These are phyloP conservation scores for Scelioninae gen. 2 DNA, from an alignment of 2,888 invertebrate species.

Conservation along the genomic window DNA sequence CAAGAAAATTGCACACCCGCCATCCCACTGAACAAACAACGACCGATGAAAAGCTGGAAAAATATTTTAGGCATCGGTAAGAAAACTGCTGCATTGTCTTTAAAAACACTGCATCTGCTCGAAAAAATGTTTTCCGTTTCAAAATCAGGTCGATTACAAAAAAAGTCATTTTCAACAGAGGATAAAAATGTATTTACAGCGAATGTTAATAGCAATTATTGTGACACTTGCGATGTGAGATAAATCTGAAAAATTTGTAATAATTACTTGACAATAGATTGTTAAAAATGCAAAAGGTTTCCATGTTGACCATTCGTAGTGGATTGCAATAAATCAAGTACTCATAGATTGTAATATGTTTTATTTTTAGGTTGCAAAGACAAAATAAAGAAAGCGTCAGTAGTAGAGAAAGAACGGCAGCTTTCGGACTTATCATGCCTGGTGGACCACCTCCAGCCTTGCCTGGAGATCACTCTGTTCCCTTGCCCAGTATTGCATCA, in stretches of 20 bases:
- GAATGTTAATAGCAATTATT: conserved; percentile 16
- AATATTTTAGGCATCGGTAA: conserved; percentile 76
- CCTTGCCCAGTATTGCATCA: conserved; percentile 76
- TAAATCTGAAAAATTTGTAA: conserved; percentile 28
- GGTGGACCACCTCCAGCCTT: conserved; percentile 76
- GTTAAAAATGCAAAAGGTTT: too few species aligned
- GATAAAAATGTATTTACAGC: background rate
- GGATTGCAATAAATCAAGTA: too few species aligned
- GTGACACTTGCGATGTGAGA: conserved; percentile 12
- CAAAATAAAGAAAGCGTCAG: conserved; percentile 78
- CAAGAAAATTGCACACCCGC: conserved; percentile 76
- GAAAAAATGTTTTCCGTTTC: background rate
- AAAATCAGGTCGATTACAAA: background rate
- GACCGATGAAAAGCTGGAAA: conserved; percentile 79
- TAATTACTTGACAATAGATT: conserved; percentile 18
- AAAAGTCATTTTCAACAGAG: conserved; percentile 1
- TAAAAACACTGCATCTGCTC: background rate
- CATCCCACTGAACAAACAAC: conserved; percentile 73
- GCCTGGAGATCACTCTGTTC: conserved; percentile 77
- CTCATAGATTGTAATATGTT: too few species aligned
- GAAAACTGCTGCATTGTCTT: conserved; percentile 1
- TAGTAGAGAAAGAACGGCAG: conserved; percentile 75
- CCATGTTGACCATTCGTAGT: too few species aligned
- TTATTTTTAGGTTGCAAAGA: conserved; percentile 79
- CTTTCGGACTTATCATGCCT: conserved; percentile 74